Evolutionary conservation across 2,888 invertebrate genomes (phyloP), one percentile per base, ranked within the genome.

Genomic region (Drosophila nr. perissopoda): DNA sequence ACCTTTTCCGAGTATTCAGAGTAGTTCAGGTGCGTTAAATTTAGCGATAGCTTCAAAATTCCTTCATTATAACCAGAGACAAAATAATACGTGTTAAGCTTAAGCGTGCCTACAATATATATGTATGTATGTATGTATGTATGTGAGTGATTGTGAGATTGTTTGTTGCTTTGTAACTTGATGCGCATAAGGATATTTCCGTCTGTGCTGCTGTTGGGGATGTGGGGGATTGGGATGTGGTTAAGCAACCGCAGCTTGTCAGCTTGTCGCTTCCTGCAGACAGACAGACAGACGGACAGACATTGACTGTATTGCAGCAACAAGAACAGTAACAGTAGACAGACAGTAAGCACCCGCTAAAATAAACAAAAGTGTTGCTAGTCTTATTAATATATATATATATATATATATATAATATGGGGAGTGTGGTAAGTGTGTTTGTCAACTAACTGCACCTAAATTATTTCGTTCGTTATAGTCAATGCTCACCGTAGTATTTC

Each of bases 381-480:
- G 21, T 13, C 13, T 21, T 21, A 13, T 11, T 34, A n/a, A n/a
- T n/a, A 42, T n/a, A n/a, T 40, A 40, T 18, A n/a, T n/a, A 42
- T n/a, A n/a, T 40, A 40, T 18, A n/a, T 40, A n/a, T 6, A 46
- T 13, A 13, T 25, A 25, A 25, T 25, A 25, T 25, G 8, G 16
- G 0, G 7, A 25, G 16, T 16, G 16, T 2, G 27, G 8, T 21
- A 21, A 42, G 6, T 4, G 42, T 42, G 25, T n/a, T 31, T 25
- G 16, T 25, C 25, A 34, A 29, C 49, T 31, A 63, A 57, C 60
- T 64, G 36, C 52, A 48, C 54, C 40, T 66, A 63, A 78, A 72
- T 75, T 78, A 72, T 60, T 75, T 62, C 65, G 69, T 70, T 59
- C 59, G 62, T 74, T 79, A 64, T 69, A 76, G 56, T 54, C 74